Conservation (phyloP, 2,797 vertebrate species). For the Pipistrellus pipistrellus region DNA sequence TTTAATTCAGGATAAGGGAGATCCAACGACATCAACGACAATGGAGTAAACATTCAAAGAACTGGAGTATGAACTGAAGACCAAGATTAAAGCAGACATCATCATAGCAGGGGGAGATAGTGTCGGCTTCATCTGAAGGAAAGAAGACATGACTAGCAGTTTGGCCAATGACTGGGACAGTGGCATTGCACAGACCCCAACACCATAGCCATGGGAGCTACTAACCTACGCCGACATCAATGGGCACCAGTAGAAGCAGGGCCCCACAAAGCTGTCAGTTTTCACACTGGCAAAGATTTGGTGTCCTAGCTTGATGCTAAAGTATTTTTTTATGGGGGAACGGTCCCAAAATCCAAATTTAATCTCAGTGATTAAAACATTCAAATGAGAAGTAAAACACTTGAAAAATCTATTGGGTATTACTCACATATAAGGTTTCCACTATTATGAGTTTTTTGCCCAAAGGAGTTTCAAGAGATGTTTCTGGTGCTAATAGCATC, state of each 20-base stretch:
- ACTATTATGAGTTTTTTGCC: not conserved
- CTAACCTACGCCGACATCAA: not conserved
- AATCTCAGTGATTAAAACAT: not conserved
- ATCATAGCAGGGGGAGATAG: not conserved
- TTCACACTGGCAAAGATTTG: not conserved
- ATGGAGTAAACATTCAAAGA: not conserved
- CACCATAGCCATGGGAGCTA: no score
- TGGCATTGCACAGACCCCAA: not conserved
- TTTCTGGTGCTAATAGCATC: not conserved
- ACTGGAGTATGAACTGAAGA: not conserved
- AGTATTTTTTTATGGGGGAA: not conserved
- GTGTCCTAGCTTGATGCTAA: not conserved
- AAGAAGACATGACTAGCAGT: not conserved
- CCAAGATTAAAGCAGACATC: not conserved
- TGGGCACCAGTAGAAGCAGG: not conserved
- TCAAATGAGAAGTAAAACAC: not conserved
- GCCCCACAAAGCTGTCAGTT: no score
- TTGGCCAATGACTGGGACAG: not conserved
- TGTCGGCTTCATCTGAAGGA: not conserved
- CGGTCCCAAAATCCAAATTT: not conserved
- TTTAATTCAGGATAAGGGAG: not conserved
- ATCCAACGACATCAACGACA: not conserved
- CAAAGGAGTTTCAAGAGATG: not conserved
- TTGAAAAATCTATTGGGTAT: not conserved
- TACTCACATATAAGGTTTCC: not conserved